Conservation (phyloP, 1,140 invertebrate genomes). For the Magallana angulata region DNA sequence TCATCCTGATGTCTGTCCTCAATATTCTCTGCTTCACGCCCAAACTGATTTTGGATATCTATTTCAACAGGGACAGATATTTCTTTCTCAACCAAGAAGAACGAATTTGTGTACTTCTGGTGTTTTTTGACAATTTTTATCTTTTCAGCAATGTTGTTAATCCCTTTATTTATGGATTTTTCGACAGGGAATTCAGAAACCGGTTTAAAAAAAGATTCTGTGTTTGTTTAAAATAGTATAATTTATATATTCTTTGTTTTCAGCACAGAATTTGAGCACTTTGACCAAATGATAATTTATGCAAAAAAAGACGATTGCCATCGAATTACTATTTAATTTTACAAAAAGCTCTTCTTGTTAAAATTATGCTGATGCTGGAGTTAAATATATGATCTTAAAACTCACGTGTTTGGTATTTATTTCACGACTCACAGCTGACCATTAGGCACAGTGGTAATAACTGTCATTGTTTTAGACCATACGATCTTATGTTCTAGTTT, state of each 20-base stretch:
- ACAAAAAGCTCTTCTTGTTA: no score
- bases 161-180: constrained; percentile 15
- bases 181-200: not conserved
- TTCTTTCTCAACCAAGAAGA: not conserved
- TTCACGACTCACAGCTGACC: no score
- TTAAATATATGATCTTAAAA: no score
- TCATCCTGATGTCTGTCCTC: not conserved
- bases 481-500: no score
- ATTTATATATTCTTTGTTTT: not conserved
- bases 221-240: not conserved
- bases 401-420: no score
- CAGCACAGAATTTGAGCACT: no score
- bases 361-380: no score
- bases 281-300: no score
- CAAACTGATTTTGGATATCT: not conserved
- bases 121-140: constrained; percentile 18
- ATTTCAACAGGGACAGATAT: not conserved
- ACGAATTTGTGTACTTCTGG: not conserved
- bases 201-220: constrained; percentile 21
- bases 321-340: no score
- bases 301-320: no score
- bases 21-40: not conserved
- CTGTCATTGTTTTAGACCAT: no score
- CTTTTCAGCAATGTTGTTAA: not conserved
- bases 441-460: no score